Conservation (phyloP, 1,140 invertebrate species). For the Microplitis mediator region DNA sequence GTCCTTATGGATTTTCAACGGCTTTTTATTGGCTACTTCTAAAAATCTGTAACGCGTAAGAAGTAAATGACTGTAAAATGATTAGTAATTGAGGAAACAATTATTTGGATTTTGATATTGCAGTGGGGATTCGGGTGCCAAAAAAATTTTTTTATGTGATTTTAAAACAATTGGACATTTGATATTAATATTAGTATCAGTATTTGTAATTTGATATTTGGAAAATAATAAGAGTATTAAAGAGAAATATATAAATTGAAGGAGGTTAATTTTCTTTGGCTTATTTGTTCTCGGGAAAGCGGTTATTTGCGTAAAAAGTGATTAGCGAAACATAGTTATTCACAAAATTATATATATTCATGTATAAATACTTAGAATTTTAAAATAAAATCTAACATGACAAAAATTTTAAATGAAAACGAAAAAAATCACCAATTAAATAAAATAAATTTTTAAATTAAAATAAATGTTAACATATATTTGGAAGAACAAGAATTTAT, state of each 20-base stretch:
- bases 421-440: too few species aligned
- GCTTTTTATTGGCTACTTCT: too few species aligned
- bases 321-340: constrained; percentile 31
- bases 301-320: constrained; percentile 47
- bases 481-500: neutral
- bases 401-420: too few species aligned
- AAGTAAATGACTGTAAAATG: neutral
- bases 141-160: constrained; percentile 6
- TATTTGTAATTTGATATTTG: too few species aligned
- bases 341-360: constrained; percentile 9
- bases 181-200: too few species aligned
- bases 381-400: neutral
- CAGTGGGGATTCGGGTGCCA: constrained; percentile 7
- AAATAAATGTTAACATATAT: neutral
- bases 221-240: too few species aligned
- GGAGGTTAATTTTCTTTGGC: constrained; percentile 35
- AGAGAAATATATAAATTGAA: neutral
- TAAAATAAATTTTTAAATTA: too few species aligned
- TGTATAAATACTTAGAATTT: constrained; percentile 22
- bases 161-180: neutral
- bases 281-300: constrained; percentile 49
- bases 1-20: too few species aligned
- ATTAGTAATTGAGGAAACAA: neutral
- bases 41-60: too few species aligned
- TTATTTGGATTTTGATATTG: constrained; percentile 6